phyloP scores from a whole-genome alignment of 2,113 vertebrate species.

The Chloroceryle aenea region DNA sequence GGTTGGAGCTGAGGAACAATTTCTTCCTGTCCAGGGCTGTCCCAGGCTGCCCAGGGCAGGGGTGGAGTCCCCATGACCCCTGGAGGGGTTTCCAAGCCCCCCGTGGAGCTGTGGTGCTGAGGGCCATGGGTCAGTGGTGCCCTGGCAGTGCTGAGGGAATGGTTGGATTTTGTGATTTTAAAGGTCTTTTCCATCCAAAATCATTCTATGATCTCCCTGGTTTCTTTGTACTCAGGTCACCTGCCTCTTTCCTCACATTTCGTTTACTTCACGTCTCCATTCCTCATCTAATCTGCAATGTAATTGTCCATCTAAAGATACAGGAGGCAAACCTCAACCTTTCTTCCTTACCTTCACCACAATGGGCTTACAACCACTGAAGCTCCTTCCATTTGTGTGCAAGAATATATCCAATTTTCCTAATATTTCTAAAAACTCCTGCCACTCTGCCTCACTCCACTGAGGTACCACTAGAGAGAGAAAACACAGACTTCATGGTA shows the following conservation, averaged over 20 bases:
- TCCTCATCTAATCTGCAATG: background rate
- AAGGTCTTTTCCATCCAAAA: too few relatives aligned
- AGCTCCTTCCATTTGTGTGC: background rate
- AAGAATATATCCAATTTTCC: background rate
- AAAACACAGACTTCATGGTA: background rate
- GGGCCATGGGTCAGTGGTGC: too few relatives aligned
- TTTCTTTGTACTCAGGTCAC: background rate
- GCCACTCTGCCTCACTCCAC: background rate
- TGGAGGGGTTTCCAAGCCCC: too few relatives aligned
- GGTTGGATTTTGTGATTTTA: too few relatives aligned
- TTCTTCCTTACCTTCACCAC: background rate
- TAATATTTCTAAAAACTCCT: background rate
- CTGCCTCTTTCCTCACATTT: rapidly evolving
- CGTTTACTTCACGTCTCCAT: background rate
- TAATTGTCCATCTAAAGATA: background rate
- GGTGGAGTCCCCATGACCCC: too few relatives aligned
- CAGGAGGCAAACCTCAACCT: background rate
- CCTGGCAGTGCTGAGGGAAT: too few relatives aligned
- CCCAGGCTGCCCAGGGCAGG: too few relatives aligned
- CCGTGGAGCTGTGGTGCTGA: too few relatives aligned
- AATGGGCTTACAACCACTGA: background rate
- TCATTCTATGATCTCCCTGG: background rate
- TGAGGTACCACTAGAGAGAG: background rate
- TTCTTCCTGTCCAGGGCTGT: background rate
- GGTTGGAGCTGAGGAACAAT: too few relatives aligned